Conservation (phyloP, 2,797 vertebrate species). For the Pelodytes ibericus region DNA sequence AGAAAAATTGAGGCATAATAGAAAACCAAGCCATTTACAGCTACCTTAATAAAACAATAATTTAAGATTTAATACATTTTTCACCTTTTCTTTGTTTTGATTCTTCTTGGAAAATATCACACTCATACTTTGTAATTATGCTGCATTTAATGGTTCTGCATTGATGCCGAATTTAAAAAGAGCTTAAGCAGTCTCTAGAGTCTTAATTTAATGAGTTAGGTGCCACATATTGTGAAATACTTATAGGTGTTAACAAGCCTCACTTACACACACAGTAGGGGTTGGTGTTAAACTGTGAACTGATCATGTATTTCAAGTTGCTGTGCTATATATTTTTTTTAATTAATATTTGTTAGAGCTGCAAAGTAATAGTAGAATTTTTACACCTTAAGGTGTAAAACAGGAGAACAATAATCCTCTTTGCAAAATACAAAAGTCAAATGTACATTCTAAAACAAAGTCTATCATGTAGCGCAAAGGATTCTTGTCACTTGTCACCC, state of each 20-base stretch:
- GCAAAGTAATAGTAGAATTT: slow-evolving; percentile 30
- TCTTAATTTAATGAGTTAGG: slow-evolving; percentile 43
- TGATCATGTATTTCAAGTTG: slow-evolving; percentile 25
- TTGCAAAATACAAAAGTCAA: too few species aligned
- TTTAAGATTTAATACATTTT: slow-evolving; percentile 15
- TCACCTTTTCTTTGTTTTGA: slow-evolving; percentile 13
- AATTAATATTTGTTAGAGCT: slow-evolving; percentile 44
- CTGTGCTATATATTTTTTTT: slow-evolving; percentile 30
- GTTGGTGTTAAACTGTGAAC: slow-evolving; percentile 27
- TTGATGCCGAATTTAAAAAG: slow-evolving; percentile 27
- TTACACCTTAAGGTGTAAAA: slow-evolving; percentile 30
- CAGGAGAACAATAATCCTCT: neutral
- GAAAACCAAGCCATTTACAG: neutral
- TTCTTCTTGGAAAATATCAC: slow-evolving; percentile 19
- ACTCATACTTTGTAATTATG: slow-evolving; percentile 8
- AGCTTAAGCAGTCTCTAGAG: slow-evolving; percentile 13
- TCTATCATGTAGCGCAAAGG: too few species aligned
- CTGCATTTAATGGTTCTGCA: neutral
- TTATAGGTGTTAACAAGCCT: slow-evolving; percentile 40
- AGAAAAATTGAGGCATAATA: slow-evolving; percentile 11
- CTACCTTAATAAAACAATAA: slow-evolving; percentile 18
- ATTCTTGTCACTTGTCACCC: too few species aligned
- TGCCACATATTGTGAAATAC: slow-evolving; percentile 43
- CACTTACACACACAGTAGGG: slow-evolving; percentile 46
- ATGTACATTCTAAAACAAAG: too few species aligned